Percentiles rank a stretch among this genome's conserved stretches.
Conservation (phyloP, 2,113 vertebrate species). For the Orycteropus afer region DNA sequence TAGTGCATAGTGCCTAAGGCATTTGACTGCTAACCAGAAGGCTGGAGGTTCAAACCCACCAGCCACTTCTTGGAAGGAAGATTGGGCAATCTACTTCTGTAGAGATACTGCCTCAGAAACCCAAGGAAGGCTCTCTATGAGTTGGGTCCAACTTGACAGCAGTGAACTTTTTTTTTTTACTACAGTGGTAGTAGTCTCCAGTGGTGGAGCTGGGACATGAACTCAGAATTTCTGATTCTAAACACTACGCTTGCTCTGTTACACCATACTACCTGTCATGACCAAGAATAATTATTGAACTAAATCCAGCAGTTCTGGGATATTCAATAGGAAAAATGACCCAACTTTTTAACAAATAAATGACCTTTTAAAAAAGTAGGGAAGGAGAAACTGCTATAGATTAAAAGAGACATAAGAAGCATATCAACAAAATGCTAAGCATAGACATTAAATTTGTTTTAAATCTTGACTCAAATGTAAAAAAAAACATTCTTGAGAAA, state of each 20-base stretch:
- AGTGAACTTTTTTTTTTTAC: too few species aligned
- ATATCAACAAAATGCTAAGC: neutral
- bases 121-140: too few species aligned
- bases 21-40: too few species aligned
- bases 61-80: too few species aligned
- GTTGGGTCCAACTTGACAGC: too few species aligned
- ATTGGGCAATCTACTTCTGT: too few species aligned
- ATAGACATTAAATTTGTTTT: neutral
- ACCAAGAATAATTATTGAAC: conserved; percentile 15
- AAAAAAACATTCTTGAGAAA: conserved; percentile 5
- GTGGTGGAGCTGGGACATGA: neutral
- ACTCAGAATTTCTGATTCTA: neutral
- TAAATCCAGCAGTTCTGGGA: neutral
- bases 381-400: neutral
- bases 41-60: too few species aligned
- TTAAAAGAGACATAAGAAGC: neutral
- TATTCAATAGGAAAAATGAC: neutral
- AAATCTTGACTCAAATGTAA: neutral
- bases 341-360: conserved; percentile 12
- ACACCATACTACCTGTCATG: neutral
- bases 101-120: too few species aligned
- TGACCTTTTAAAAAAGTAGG: neutral
- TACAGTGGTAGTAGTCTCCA: neutral
- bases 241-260: neutral
- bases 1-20: too few species aligned